A percentile compares a stretch with the other conserved stretches of the same genome.
phyloP scores from a whole-genome alignment of 2,888 invertebrate genomes.

The Choristoneura rosaceana region DNA sequence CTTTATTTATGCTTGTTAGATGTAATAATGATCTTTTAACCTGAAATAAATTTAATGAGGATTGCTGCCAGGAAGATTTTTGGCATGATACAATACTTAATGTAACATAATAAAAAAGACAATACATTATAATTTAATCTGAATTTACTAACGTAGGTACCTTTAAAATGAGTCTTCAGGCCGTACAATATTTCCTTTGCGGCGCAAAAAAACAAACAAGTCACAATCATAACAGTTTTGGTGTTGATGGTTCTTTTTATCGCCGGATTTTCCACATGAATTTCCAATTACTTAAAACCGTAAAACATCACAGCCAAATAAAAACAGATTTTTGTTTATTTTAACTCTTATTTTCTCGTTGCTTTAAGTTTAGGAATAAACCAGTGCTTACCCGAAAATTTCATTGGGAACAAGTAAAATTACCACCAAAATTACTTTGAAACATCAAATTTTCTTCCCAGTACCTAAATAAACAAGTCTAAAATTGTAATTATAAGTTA shows the following conservation, averaged over 20 bases:
- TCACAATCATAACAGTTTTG: conserved; percentile 8
- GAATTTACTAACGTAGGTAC: background rate
- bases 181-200: background rate
- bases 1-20: background rate
- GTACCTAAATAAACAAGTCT: too few relatives aligned
- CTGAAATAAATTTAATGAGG: background rate
- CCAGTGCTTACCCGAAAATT: background rate
- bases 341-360: background rate
- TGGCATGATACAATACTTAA: too few relatives aligned
- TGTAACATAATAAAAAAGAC: too few relatives aligned
- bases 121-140: background rate
- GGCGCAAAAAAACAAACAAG: background rate
- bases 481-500: too few relatives aligned
- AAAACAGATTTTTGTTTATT: background rate
- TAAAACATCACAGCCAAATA: conserved; percentile 7
- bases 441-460: too few relatives aligned
- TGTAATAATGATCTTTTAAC: background rate
- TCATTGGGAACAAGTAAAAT: too few relatives aligned
- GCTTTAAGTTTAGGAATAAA: background rate
- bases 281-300: conserved; percentile 6
- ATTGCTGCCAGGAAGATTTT: too few relatives aligned
- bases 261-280: conserved; percentile 5
- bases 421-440: too few relatives aligned
- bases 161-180: background rate
- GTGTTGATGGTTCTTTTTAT: conserved; percentile 6